Percentiles rank a stretch among this genome's conserved stretches.
Evolutionary conservation across 1,140 invertebrate genomes (phyloP).

Genomic region (Agrypnia vestita): DNA sequence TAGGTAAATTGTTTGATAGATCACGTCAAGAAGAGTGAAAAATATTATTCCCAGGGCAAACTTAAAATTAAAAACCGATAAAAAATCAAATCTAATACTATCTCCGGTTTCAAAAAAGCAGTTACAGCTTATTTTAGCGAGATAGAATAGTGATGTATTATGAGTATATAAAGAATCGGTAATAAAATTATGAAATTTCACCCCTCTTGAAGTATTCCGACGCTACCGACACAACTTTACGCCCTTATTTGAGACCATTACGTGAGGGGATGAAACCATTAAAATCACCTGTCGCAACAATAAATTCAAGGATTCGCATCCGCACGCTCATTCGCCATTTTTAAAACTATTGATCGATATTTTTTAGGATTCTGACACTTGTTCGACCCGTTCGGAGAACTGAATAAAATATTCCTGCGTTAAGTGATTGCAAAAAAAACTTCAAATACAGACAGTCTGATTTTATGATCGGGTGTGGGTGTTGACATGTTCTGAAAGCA

Average conservation of each 20-base stretch:
- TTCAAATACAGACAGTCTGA: not conserved
- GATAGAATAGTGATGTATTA: too few relatives aligned
- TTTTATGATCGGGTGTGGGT: not conserved
- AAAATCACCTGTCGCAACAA: slow-evolving; percentile 1
- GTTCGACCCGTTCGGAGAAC: slow-evolving; percentile 9
- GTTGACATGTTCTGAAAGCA: not conserved
- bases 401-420: not conserved
- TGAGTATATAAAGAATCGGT: too few relatives aligned
- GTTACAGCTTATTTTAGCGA: too few relatives aligned
- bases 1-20: too few relatives aligned
- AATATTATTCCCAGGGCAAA: too few relatives aligned
- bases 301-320: slow-evolving; percentile 29
- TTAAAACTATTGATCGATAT: slow-evolving; percentile 19
- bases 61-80: too few relatives aligned
- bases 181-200: not conserved
- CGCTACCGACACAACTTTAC: not conserved
- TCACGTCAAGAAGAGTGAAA: too few relatives aligned
- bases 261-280: not conserved
- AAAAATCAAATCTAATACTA: too few relatives aligned
- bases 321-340: slow-evolving; percentile 19
- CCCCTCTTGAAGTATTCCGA: not conserved
- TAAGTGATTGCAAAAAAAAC: slow-evolving; percentile 6
- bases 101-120: too few relatives aligned
- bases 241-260: not conserved
- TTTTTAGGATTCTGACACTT: not conserved